A percentile compares a stretch with the other conserved stretches of the same genome.
These are phyloP conservation scores for Capreolus pygargus DNA, from an alignment of 2,113 vertebrate genomes.

Conservation along the genomic window DNA sequence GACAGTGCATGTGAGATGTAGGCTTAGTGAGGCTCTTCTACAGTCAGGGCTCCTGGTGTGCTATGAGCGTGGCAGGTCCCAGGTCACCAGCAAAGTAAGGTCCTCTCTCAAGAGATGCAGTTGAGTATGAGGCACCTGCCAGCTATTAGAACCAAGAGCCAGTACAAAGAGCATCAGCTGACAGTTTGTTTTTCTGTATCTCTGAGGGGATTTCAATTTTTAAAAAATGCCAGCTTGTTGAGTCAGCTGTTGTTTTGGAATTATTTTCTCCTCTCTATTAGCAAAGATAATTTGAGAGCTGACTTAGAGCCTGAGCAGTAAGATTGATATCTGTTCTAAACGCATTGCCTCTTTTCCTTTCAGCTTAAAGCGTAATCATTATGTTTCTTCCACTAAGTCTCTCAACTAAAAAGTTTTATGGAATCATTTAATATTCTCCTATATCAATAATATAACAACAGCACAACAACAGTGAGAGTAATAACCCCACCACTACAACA, in stretches of 20 bases:
- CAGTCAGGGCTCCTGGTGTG: fast-evolving
- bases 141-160: background rate
- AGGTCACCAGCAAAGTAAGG: background rate
- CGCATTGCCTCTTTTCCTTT: background rate
- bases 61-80: background rate
- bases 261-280: conserved; percentile 27
- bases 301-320: conserved; percentile 9
- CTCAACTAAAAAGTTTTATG: background rate
- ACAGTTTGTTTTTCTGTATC: background rate
- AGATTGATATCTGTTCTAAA: conserved; percentile 30
- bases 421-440: background rate
- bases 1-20: background rate
- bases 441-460: background rate
- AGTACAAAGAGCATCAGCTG: background rate
- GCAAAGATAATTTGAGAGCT: conserved; percentile 45
- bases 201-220: background rate
- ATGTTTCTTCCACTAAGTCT: conserved; percentile 4
- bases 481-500: background rate
- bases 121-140: background rate
- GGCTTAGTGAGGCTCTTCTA: background rate
- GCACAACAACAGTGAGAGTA: background rate
- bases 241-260: conserved; percentile 21
- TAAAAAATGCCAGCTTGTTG: background rate
- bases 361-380: background rate
- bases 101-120: background rate